A percentile compares a stretch with the other conserved stretches of the same genome.
Conservation (phyloP, 1,140 invertebrate species). For the Hyles vespertilio region DNA sequence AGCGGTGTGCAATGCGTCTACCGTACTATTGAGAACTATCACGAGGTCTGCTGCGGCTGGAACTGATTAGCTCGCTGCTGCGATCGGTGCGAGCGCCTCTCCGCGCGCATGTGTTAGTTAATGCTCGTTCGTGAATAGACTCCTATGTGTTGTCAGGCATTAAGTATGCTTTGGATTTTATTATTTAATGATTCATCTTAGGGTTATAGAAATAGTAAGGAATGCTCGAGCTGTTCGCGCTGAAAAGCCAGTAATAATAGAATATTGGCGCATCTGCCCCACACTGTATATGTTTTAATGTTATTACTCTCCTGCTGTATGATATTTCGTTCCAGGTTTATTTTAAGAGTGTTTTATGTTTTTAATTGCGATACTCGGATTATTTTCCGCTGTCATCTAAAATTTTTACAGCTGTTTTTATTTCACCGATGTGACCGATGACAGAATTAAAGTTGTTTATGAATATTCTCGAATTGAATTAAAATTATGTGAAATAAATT, state of each 20-base stretch:
- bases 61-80: constrained; percentile 54
- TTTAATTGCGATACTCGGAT: constrained; percentile 69
- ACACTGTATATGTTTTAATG: constrained; percentile 72
- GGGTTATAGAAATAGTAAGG: constrained; percentile 74
- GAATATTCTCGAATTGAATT: constrained; percentile 52
- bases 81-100: too few relatives aligned
- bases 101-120: constrained; percentile 49
- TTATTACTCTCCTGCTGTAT: constrained; percentile 64
- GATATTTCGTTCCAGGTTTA: constrained; percentile 64
- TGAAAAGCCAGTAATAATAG: constrained; percentile 75
- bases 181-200: constrained; percentile 76
- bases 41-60: constrained; percentile 51
- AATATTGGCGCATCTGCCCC: constrained; percentile 74
- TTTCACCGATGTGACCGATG: constrained; percentile 57
- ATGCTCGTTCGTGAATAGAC: constrained; percentile 53
- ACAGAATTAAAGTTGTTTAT: constrained; percentile 71
- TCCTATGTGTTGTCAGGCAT: constrained; percentile 62
- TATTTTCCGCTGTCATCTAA: constrained; percentile 58
- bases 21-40: constrained; percentile 57
- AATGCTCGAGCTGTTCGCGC: constrained; percentile 68
- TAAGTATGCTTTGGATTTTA: constrained; percentile 75
- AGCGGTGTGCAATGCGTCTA: constrained; percentile 45
- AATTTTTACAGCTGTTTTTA: constrained; percentile 69
- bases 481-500: constrained; percentile 56
- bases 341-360: constrained; percentile 71